Evolutionary conservation across 2,797 vertebrate species (phyloP), one percentile per base, ranked within the genome.

Genomic region (Pangasius krempfi): DNA sequence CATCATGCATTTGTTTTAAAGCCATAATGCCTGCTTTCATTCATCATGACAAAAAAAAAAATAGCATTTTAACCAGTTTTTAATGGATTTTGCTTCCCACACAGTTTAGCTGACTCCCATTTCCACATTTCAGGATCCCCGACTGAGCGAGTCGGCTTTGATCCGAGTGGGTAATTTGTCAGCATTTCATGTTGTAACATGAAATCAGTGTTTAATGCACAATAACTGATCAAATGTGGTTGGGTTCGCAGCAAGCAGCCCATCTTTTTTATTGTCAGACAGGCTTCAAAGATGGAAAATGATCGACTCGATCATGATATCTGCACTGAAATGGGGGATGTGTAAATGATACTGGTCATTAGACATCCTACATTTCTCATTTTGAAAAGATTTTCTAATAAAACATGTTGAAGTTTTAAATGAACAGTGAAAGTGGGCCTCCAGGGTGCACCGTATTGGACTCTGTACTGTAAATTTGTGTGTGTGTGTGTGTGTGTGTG

Each of bases 151-250:
- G 47, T 25, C 64, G 27, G 82, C 72, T 87, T 79, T 56, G 70
- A 75, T 84, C 75, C 54, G 73, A 87, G n/a, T 83, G 89, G 86
- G 82, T 85, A 68, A 85, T 87, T 86, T 85, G 54, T 89, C 89
- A 64, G 84, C 22, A 52, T 84, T 84, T 84, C 89, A 33, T 73
- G 89, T 81, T 60, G 52, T 84, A 81, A 80, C 89, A 87, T 54
- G 89, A 87, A 85, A 80, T 80, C 89, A 80, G 76, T 66, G 62
- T 25, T 72, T 73, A 89, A 85, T 78, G 64, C 79, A 87, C 81
- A 85, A 85, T 87, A 80, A 68, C 44, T 50, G 50, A 72, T 62
- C 80, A 18, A 86, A 82, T 68, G 85, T 7, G 83, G 25, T 47
- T 81, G 80, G 72, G 25, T 60, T 66, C 60, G 4, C 89, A 58